phyloP scores from a whole-genome alignment of 2,113 vertebrate genomes.

The Leptosomus discolor region DNA sequence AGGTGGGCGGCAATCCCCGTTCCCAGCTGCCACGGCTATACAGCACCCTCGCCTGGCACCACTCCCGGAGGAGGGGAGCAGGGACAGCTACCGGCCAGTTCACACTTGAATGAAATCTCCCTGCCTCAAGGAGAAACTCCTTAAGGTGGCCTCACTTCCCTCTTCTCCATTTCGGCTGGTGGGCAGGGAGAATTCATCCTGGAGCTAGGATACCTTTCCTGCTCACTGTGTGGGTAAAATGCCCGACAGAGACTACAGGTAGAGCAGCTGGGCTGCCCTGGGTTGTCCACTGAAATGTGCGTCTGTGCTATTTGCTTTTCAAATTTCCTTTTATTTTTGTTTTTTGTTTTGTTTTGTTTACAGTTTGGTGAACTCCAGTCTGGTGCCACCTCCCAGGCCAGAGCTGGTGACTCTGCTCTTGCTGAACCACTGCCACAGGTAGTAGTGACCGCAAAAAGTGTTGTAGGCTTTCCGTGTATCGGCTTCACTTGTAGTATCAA shows the following conservation, averaged over 20 bases:
- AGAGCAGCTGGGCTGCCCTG: not conserved
- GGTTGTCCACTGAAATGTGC: too few species aligned
- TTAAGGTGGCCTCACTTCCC: not conserved
- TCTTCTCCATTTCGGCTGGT: not conserved
- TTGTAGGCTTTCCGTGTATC: not conserved
- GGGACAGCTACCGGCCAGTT: not conserved
- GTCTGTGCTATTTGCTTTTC: not conserved
- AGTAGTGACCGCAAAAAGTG: not conserved
- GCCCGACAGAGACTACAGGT: not conserved
- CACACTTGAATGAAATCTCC: not conserved
- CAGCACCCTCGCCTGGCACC: not conserved
- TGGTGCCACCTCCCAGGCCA: conserved; percentile 68
- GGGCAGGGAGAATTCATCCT: not conserved
- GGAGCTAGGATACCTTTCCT: not conserved
- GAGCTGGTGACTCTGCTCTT: conserved; percentile 76
- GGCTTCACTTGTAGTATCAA: too few species aligned
- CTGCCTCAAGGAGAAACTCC: not conserved
- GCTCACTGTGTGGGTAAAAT: not conserved
- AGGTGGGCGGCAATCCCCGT: not conserved
- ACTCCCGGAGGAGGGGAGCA: not conserved
- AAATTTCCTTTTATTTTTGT: not conserved
- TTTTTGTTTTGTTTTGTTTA: not conserved
- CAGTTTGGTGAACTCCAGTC: conserved; percentile 73
- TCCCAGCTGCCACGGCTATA: not conserved
- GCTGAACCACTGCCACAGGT: conserved; percentile 73